phyloP scores from a whole-genome alignment of 1,140 invertebrate species.

The Bathynomus jamesi region DNA sequence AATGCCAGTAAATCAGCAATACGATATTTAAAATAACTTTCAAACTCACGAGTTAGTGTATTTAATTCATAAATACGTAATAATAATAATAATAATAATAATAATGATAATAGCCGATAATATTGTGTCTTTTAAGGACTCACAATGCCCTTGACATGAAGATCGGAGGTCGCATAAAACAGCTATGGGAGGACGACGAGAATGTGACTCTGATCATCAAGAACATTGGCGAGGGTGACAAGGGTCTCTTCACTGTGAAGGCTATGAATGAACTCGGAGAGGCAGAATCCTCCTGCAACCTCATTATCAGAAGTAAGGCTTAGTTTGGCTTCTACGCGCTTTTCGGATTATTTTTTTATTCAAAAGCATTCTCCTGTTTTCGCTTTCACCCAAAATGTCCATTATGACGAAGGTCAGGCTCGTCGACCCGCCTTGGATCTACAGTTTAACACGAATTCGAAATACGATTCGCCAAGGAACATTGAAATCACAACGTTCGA shows the following conservation, averaged over 20 bases:
- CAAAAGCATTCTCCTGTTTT: background rate
- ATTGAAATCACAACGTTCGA: too few species aligned
- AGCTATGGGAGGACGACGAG: slow-evolving; percentile 89
- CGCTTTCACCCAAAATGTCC: background rate
- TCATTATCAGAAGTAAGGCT: slow-evolving; percentile 62
- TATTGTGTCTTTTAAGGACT: slow-evolving; percentile 53
- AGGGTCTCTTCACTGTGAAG: slow-evolving; percentile 71
- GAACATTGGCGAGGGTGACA: slow-evolving; percentile 69
- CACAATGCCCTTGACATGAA: slow-evolving; percentile 75
- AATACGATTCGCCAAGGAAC: too few species aligned
- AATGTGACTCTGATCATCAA: slow-evolving; percentile 83
- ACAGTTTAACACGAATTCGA: too few species aligned
- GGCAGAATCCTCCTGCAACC: slow-evolving; percentile 61
- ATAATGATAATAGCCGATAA: too few species aligned
- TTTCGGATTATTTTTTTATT: background rate
- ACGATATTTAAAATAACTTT: too few species aligned
- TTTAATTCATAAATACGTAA: too few species aligned
- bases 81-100: too few species aligned
- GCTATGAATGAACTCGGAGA: slow-evolving; percentile 84
- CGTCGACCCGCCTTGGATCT: too few species aligned
- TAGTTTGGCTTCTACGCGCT: slow-evolving; percentile 56
- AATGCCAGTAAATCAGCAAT: too few species aligned
- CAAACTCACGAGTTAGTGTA: too few species aligned
- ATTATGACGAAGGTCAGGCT: too few species aligned
- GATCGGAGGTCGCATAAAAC: slow-evolving; percentile 69